Base-by-base conservation (phyloP, 37 sponge, comb jelly and placozoan species). In the Beroe ovata region DNA sequence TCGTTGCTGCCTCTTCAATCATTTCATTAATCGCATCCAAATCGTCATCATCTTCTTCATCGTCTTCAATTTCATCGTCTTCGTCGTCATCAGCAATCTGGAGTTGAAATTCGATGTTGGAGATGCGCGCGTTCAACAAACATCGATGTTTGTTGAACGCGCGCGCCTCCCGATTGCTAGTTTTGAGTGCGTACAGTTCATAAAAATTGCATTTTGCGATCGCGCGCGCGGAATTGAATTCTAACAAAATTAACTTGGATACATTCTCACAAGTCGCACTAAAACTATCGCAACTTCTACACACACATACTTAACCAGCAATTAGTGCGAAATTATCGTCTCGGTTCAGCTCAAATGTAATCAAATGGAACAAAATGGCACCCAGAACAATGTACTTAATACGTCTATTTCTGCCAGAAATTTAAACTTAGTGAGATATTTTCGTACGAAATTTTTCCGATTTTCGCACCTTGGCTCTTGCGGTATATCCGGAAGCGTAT, bases 81-180 rank as follows among this genome's bases (percentile, higher is more conserved):
- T 66, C 69, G 14, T 66, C 69, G 36, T 66, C 69, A 2, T 66
- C 69, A 29, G 25, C 69, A 3, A 47, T 47, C 54, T 47, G 54
- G 54, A 47, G 54, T 47, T 62, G 21, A n/a, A 62, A 28, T 8
- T 28, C n/a, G n/a, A n/a, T n/a, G n/a, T n/a, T n/a, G 16, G 59
- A 62, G 28, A 25, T 23, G 63, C 63, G 63, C 63, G 29, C 63
- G 63, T 20, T n/a, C 63, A 28, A 25, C n/a, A n/a, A n/a, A n/a
- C n/a, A n/a, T n/a, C n/a, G n/a, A n/a, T n/a, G n/a, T n/a, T n/a
- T n/a, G n/a, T 25, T 28, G 63, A n/a, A 20, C 63, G 63, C 29
- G 63, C 63, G 63, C 63, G 63, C 21, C 28, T 62, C 59, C 16
- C 59, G 59, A 66, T 66, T 66, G 69, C 69, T 66, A 66, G 69